Evolutionary conservation across 2,797 vertebrate genomes (phyloP), one percentile per base, ranked within the genome.

Genomic region (Gila robusta): DNA sequence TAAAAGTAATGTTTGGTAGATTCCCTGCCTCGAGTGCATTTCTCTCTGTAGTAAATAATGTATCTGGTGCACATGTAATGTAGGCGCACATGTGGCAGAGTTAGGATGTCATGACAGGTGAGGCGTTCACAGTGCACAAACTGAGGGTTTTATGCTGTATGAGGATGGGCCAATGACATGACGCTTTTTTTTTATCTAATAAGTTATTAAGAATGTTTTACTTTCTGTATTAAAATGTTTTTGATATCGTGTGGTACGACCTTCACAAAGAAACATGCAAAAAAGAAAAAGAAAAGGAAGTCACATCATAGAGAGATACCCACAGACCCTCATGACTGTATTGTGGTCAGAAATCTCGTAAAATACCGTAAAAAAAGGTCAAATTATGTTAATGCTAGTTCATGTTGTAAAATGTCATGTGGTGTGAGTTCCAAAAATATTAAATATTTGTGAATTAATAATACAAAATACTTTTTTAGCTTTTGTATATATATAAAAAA

Each of bases 11-110:
- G 16, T 84, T 70, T 84, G 35, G 5, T 41, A 56, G 47, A 79
- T 69, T 49, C 35, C 10, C 41, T 73, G 81, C 56, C 39, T 87
- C 39, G 0, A 72, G 59, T 9, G 6, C 59, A 44, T 72, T 80
- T 72, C 35, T 59, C 32, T 56, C 35, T 35, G 28, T 37, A 56
- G 70, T 56, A 85, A 85, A 79, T 85, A 85, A 85, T 85, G 66
- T 54, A 85, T 85, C 14, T 71, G 52, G 52, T 47, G 39, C 52
- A 79, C 49, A 28, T 85, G 66, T 59, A 62, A 85, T 35, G 44
- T 54, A 32, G 73, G 47, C 4, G 1, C 47, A 84, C 11, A 69
- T 84, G 67, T 44, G 64, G 49, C 71, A 87, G 44, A n/a, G 82
- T 23, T 47, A 64, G 49, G 82, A 26, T 41, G 12, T 81, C 23